A percentile compares a stretch with the other conserved stretches of the same genome.
Conservation (phyloP, 2,797 vertebrate genomes). For the Alcedo quadribrachys region DNA sequence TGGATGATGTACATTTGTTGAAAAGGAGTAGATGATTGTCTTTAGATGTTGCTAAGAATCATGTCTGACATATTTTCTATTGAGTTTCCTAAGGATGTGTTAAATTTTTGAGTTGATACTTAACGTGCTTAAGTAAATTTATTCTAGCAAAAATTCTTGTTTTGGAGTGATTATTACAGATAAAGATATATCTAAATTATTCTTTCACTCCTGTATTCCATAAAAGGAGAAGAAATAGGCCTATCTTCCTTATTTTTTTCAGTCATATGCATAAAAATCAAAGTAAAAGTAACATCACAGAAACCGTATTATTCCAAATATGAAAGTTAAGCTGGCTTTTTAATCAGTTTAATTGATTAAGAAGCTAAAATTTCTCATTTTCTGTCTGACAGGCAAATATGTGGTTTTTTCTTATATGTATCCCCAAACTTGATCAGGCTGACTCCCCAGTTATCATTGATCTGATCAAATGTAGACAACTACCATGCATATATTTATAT, state of each 20-base stretch:
- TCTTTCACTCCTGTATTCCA: background rate
- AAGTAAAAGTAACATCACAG: background rate
- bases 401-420: background rate
- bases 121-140: background rate
- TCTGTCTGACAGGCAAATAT: background rate
- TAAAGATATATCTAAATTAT: background rate
- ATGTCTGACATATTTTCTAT: background rate
- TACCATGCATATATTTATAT: background rate
- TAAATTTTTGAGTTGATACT: background rate
- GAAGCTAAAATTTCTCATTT: background rate
- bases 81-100: background rate
- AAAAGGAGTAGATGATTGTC: background rate
- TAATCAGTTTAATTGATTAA: background rate
- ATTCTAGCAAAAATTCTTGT: background rate
- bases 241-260: background rate
- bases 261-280: background rate
- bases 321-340: background rate
- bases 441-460: background rate
- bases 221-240: accelerated
- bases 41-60: background rate
- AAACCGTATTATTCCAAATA: background rate
- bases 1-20: background rate
- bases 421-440: background rate
- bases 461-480: background rate
- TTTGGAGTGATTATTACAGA: background rate